These are phyloP conservation scores for Apocheima hispidaria DNA, from an alignment of 2,888 invertebrate genomes.

Conservation along the genomic window DNA sequence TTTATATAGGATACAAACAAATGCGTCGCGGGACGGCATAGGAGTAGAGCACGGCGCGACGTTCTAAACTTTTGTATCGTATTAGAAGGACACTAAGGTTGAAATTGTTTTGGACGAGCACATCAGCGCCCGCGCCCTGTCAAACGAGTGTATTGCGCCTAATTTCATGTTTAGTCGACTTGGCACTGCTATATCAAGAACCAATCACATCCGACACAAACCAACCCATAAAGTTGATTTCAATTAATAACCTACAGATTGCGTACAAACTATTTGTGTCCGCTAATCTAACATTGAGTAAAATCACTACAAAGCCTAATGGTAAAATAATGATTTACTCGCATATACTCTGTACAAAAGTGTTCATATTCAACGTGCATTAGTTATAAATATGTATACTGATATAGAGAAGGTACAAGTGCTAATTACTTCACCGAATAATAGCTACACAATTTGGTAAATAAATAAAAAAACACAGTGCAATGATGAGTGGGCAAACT, in stretches of 20 bases:
- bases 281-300: constrained; percentile 27
- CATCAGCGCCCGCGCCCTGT: too few relatives aligned
- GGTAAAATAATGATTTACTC: constrained; percentile 22
- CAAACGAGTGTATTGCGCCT: too few relatives aligned
- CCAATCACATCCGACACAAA: constrained; percentile 42
- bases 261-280: constrained; percentile 21
- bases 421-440: constrained; percentile 40
- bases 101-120: too few relatives aligned
- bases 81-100: too few relatives aligned
- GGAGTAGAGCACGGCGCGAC: too few relatives aligned
- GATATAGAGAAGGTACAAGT: constrained; percentile 46
- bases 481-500: constrained; percentile 21
- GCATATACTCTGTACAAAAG: constrained; percentile 29
- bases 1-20: too few relatives aligned
- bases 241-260: constrained; percentile 37
- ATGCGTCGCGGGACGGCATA: too few relatives aligned
- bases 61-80: too few relatives aligned
- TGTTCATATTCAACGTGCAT: constrained; percentile 34
- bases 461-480: constrained; percentile 41
- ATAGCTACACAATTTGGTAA: constrained; percentile 42
- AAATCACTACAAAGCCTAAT: constrained; percentile 25
- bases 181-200: constrained; percentile 63
- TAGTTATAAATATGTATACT: constrained; percentile 42
- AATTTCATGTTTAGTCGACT: constrained; percentile 49
- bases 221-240: constrained; percentile 20